Percentiles rank a stretch among this genome's conserved stretches.
Conservation (phyloP, 2,113 vertebrate genomes). For the Marcusenius ussheri region DNA sequence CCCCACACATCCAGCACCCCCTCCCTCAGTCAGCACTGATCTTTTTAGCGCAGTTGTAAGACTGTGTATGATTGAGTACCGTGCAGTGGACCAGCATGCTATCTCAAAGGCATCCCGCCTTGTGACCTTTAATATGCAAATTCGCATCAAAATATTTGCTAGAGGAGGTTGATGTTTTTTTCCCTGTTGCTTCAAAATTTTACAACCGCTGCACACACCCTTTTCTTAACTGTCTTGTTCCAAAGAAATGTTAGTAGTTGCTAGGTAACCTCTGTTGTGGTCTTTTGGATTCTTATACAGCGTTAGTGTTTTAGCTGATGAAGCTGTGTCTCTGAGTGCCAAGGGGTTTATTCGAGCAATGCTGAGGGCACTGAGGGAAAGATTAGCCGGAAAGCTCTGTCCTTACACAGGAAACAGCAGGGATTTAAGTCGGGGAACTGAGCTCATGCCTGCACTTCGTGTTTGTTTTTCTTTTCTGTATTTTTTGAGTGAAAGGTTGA, state of each 20-base stretch:
- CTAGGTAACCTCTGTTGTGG: conserved; percentile 64
- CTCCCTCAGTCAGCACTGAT: background rate
- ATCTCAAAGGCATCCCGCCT: background rate
- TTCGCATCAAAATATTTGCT: background rate
- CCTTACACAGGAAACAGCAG: conserved; percentile 46
- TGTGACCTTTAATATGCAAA: background rate
- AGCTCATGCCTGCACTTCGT: background rate
- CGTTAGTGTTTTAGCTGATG: conserved; percentile 63
- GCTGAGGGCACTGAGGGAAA: conserved; percentile 43
- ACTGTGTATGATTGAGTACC: background rate
- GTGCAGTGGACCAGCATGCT: background rate
- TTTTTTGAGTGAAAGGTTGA: conserved; percentile 12
- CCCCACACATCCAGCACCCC: background rate
- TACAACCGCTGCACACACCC: conserved; percentile 50
- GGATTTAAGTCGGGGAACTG: conserved; percentile 30
- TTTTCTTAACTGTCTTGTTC: conserved; percentile 62
- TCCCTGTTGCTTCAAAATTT: conserved; percentile 37
- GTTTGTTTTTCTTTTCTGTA: background rate
- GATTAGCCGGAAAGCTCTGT: conserved; percentile 38
- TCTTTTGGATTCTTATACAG: conserved; percentile 58
- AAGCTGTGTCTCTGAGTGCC: conserved; percentile 52
- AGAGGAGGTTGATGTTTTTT: background rate
- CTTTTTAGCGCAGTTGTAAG: background rate
- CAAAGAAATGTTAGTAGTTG: conserved; percentile 60
- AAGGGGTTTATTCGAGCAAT: conserved; percentile 59